Conservation (phyloP, 2,888 invertebrate species). For the Drosophila nigritarsus region DNA sequence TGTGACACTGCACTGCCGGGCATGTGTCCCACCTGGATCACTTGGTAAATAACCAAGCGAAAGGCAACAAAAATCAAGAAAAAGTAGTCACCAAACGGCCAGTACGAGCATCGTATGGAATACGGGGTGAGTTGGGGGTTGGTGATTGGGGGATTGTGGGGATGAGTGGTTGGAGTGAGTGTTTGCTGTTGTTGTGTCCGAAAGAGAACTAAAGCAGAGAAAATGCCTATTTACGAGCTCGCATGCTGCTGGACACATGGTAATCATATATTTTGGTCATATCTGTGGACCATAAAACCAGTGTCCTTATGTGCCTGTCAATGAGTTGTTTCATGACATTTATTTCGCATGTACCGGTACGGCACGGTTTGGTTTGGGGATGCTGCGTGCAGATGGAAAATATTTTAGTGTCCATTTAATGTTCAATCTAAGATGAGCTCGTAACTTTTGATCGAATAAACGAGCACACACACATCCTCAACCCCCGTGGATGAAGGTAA, state of each 20-base stretch:
- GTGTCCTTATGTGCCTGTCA: constrained; percentile 84
- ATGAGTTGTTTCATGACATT: constrained; percentile 84
- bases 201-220: constrained; percentile 71
- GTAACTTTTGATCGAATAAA: constrained; percentile 85
- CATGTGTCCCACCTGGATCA: constrained; percentile 83
- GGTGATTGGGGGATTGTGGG: not conserved
- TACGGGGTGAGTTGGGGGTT: not conserved
- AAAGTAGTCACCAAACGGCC: constrained; percentile 56
- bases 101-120: constrained; percentile 20
- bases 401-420: constrained; percentile 84
- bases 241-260: constrained; percentile 82
- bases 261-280: constrained; percentile 85
- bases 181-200: constrained; percentile 24
- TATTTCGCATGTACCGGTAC: constrained; percentile 74
- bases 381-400: constrained; percentile 83
- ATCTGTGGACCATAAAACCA: constrained; percentile 84
- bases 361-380: constrained; percentile 37
- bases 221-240: constrained; percentile 84
- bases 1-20: constrained; percentile 57
- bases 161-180: constrained; percentile 2
- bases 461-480: constrained; percentile 42
- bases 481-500: constrained; percentile 32
- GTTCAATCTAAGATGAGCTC: constrained; percentile 84
- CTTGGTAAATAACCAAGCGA: constrained; percentile 72
- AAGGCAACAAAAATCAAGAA: constrained; percentile 63